Base-by-base conservation (phyloP, 2,888 invertebrate species). In the Graphium colonna region DNA sequence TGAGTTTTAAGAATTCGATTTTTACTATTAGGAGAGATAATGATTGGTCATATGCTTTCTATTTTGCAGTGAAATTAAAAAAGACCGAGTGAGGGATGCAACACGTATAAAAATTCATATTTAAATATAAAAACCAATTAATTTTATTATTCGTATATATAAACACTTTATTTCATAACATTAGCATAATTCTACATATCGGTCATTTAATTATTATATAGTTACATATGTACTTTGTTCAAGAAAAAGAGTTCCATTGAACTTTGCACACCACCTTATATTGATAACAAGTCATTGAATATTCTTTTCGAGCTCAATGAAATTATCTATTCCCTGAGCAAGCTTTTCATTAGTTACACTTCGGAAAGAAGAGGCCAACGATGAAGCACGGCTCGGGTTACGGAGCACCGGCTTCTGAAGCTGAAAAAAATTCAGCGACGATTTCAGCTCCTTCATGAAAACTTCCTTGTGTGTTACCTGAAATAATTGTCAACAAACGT, bases 391-490 rank as follows among this genome's bases (percentile, higher is more conserved):
- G 56, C 87, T 88, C 0, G 85, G 85, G 57, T 88, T 88, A 1
- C 85, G 75, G 0, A 85, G 67, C 0, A 88, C 84, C 1, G 88
- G 88, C 59, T 87, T 89, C 57, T 77, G 82, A 0, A 84, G 70
- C 52, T 86, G 84, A 66, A 77, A 79, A 68, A 89, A 82, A 65
- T 88, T 85, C 39, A 87, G 61, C 1, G 84, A 89, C 0, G 86
- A 73, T 61, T 77, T 82, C 55, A 91, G 62, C 72, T 92, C 88
- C 70, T 91, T 78, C 56, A 91, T 69, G 67, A 92, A 75, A 42
- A 90, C 80, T 71, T 92, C 77, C 74, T 92, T 77, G 79, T 92
- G 80, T 60, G 91, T 72, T 58, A 92, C 81, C 92, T 92, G 89
- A 73, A 68, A 66, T 41, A 39, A 42, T 9, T 52, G n/a, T n/a